Evolutionary conservation across 2,888 invertebrate species (phyloP).

Genomic region (Omphaloscelis lunosa): DNA sequence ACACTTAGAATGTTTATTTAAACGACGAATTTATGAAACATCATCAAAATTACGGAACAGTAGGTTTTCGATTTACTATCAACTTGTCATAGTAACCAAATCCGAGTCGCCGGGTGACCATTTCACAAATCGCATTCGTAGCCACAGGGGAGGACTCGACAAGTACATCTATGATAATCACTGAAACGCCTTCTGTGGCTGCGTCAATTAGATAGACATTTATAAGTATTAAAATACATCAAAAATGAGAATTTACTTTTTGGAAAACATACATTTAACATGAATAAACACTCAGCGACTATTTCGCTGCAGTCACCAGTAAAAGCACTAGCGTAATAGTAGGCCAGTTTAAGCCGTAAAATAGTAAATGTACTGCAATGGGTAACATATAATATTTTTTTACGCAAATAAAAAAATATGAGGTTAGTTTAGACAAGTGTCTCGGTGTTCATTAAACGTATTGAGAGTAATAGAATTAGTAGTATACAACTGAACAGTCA

Average conservation of each 20-base stretch:
- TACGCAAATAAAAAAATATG: not conserved
- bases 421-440: not conserved
- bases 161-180: conserved; percentile 3
- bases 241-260: conserved; percentile 1
- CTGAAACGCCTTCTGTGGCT: not conserved
- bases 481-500: conserved; percentile 17
- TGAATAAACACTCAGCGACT: not conserved
- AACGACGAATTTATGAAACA: not conserved
- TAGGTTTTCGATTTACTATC: not conserved
- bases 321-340: not conserved
- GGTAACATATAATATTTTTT: not conserved
- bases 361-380: not conserved
- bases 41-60: conserved; percentile 3
- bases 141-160: not conserved
- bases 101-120: not conserved
- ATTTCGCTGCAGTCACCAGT: conserved; percentile 9
- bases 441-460: not conserved
- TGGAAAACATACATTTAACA: not conserved
- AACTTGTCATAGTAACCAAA: not conserved
- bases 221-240: not conserved
- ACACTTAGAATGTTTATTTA: not conserved
- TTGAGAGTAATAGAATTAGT: conserved; percentile 5
- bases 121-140: not conserved
- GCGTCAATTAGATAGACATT: not conserved
- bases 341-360: conserved; percentile 2